Percentiles rank a stretch among this genome's conserved stretches.
Evolutionary conservation across 2,113 vertebrate species (phyloP).

Genomic region (Felis chaus): DNA sequence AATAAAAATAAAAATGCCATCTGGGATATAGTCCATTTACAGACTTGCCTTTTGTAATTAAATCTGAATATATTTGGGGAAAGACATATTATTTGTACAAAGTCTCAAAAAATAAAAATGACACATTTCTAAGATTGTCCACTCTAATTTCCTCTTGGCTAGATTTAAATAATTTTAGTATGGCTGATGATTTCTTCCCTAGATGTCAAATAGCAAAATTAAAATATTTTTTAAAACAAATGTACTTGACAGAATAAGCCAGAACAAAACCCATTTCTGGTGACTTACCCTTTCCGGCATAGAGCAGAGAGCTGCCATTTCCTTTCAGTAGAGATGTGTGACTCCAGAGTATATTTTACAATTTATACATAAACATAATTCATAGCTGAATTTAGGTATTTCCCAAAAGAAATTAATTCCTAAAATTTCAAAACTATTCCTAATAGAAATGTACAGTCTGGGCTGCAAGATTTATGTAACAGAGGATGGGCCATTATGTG

Average conservation of each 20-base stretch:
- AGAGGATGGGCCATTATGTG: not conserved
- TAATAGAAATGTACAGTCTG: not conserved
- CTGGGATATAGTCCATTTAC: not conserved
- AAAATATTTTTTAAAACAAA: not conserved
- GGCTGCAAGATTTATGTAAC: not conserved
- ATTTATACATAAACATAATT: not conserved
- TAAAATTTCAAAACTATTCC: slow-evolving; percentile 44
- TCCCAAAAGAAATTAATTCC: not conserved
- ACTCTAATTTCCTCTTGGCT: slow-evolving; percentile 6
- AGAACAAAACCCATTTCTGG: not conserved
- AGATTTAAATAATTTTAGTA: not conserved
- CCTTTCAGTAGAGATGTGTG: not conserved
- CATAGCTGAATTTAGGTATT: not conserved
- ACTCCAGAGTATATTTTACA: not conserved
- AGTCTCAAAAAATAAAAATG: slow-evolving; percentile 33
- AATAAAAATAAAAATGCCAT: not conserved
- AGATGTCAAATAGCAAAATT: not conserved
- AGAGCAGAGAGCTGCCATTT: not conserved
- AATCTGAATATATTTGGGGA: not conserved
- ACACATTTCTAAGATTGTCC: not conserved
- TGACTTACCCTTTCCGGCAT: not conserved
- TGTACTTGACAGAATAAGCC: not conserved
- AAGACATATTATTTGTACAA: not conserved
- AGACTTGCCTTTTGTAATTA: not conserved
- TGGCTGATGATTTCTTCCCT: not conserved